Base-by-base conservation (phyloP, 2,888 invertebrate genomes). In the Parascotia fuliginaria region DNA sequence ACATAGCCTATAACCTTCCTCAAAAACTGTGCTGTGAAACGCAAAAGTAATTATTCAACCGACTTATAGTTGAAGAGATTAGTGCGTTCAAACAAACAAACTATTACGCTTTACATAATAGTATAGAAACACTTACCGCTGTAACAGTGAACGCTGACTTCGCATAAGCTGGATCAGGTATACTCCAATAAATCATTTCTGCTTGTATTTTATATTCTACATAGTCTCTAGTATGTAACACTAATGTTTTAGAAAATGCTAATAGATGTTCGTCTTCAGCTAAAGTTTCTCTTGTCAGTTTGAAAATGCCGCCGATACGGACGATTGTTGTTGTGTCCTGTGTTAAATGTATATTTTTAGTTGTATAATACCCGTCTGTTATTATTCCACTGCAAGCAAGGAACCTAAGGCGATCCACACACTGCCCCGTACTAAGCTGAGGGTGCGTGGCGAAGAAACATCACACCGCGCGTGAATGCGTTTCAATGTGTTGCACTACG, bases 141-240 rank as follows among this genome's bases (percentile, higher is more conserved):
- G 79, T 80, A 7, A 74, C 56, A 52, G 73, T 68, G 51, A 90
- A 91, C 0, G 89, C 87, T 0, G 60, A 60, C 1, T 70, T 68
- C 0, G 78, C 74, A 51, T 81, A 89, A 5, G 88, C 87, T 1
- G 77, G 64, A 0, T 87, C 83, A 0, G 94, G 92, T 53, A 77
- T 92, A 29, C 94, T 93, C 73, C 96, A 91, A 71, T 94, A 93
- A 9, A 95, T 66, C 87, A 94, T 93, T 70, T 96, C 96, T 72
- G 96, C 95, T 1, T 87, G 73, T 42, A 96, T 95, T 57, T 93
- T 93, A 75, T 94, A 95, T 45, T 94, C 93, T 0, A 73, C 64
- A 0, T 85, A 85, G 15, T 90, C 85, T 3, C 74, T 72, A 0
- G 89, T 81, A 2, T 81, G 71, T 11, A 96, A 72, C 0, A 93